Evolutionary conservation across 1,140 invertebrate species (phyloP), one percentile per base, ranked within the genome.

Genomic region (Oscheius sp.): DNA sequence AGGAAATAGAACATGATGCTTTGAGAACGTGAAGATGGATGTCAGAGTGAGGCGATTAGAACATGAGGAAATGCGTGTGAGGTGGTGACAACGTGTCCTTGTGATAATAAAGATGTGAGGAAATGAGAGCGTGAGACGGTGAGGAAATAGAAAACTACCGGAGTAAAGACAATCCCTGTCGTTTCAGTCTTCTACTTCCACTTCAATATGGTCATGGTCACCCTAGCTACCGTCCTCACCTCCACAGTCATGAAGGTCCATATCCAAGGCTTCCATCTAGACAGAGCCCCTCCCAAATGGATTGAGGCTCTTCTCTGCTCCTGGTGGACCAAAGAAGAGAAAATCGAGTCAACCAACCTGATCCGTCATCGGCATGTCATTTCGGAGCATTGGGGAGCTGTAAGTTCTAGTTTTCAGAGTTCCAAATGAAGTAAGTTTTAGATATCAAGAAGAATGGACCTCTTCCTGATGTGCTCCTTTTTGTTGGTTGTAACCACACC

Each of bases 131-230:
- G n/a, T n/a, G n/a, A n/a, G n/a, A n/a, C n/a, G n/a, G n/a, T n/a
- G n/a, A n/a, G n/a, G n/a, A n/a, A n/a, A n/a, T n/a, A n/a, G n/a
- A n/a, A n/a, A n/a, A n/a, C n/a, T n/a, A n/a, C n/a, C n/a, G n/a
- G n/a, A n/a, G n/a, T n/a, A n/a, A n/a, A n/a, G n/a, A n/a, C n/a
- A n/a, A n/a, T 45, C n/a, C 13, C n/a, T 45, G 42, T n/a, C 35
- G 4, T 72, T 77, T 28, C 59, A 77, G 76, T 79, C 18, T 28
- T 75, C 35, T 79, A 75, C 59, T 76, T 79, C 67, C 76, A 79
- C 23, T 72, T 76, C 36, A 75, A 76, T 28, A 72, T 78, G 20
- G 52, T 79, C 13, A 38, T 75, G 20, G 63, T 79, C 4, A 73
- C 76, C 2, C 52, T 78, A 10, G 76, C 77, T 1, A 79, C 77